These are phyloP conservation scores for Macaca nemestrina DNA, from an alignment of 2,113 vertebrate species.

Conservation along the genomic window DNA sequence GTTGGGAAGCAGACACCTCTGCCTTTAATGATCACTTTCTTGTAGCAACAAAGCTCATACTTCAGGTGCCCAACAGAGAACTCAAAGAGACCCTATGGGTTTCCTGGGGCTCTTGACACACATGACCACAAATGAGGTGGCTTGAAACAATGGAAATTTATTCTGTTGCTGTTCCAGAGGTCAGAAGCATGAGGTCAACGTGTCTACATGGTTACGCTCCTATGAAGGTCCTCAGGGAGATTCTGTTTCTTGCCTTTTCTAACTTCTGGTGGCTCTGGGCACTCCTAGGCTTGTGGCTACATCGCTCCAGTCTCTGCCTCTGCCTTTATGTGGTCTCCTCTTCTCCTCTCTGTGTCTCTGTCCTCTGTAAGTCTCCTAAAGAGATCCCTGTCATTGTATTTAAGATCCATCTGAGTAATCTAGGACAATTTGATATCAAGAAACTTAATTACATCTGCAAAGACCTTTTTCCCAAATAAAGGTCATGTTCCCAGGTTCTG, in stretches of 20 bases:
- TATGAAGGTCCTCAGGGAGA: not conserved
- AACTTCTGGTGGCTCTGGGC: accelerated
- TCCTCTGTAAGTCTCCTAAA: not conserved
- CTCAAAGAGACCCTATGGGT: not conserved
- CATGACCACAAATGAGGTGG: not conserved
- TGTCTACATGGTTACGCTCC: not conserved
- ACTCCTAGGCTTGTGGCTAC: not conserved
- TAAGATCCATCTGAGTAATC: not conserved
- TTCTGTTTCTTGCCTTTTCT: too few species aligned
- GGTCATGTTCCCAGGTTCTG: accelerated
- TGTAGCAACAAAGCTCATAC: not conserved
- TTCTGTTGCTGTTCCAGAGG: not conserved
- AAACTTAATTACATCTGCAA: too few species aligned
- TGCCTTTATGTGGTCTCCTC: accelerated
- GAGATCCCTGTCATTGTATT: not conserved
- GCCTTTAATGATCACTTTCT: not conserved
- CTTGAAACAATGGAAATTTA: not conserved
- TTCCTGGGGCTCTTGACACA: not conserved
- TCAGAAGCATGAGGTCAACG: not conserved
- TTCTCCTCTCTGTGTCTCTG: not conserved
- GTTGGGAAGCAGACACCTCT: not conserved
- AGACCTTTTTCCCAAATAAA: not conserved
- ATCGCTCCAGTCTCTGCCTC: too few species aligned
- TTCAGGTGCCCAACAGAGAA: not conserved
- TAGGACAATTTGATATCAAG: not conserved